Percentiles rank a stretch among this genome's conserved stretches.
These are phyloP conservation scores for Rhynchotus rufescens DNA, from an alignment of 2,797 vertebrate genomes.

Conservation along the genomic window DNA sequence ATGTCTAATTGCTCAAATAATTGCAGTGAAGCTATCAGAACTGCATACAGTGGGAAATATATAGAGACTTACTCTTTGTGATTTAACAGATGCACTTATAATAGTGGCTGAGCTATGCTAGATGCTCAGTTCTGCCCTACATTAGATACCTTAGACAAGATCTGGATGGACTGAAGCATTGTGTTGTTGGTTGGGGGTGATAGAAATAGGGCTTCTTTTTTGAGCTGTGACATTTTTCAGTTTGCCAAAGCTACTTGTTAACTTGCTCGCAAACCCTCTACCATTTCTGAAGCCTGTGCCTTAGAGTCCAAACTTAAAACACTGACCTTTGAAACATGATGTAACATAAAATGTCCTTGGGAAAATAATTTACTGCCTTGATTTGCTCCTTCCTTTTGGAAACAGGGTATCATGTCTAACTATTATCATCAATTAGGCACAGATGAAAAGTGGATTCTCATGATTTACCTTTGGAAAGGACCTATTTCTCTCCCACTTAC, in stretches of 20 bases:
- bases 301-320: not conserved
- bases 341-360: not conserved
- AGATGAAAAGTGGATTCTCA: not conserved
- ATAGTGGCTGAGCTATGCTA: not conserved
- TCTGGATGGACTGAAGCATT: not conserved
- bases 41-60: not conserved
- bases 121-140: not conserved
- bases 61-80: not conserved
- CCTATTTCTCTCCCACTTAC: not conserved
- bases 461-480: not conserved
- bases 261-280: not conserved
- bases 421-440: not conserved
- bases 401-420: not conserved
- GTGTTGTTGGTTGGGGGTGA: not conserved
- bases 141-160: not conserved
- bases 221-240: not conserved
- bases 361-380: not conserved
- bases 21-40: not conserved
- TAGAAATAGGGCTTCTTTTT: not conserved
- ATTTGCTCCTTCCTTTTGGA: constrained; percentile 3
- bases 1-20: constrained; percentile 9
- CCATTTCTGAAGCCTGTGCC: not conserved
- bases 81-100: not conserved
- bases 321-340: not conserved
- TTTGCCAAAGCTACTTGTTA: not conserved